Percentiles rank a stretch among this genome's conserved stretches.
These are phyloP conservation scores for Drosophila navojoa DNA, from an alignment of 1,140 invertebrate genomes.

Conservation along the genomic window DNA sequence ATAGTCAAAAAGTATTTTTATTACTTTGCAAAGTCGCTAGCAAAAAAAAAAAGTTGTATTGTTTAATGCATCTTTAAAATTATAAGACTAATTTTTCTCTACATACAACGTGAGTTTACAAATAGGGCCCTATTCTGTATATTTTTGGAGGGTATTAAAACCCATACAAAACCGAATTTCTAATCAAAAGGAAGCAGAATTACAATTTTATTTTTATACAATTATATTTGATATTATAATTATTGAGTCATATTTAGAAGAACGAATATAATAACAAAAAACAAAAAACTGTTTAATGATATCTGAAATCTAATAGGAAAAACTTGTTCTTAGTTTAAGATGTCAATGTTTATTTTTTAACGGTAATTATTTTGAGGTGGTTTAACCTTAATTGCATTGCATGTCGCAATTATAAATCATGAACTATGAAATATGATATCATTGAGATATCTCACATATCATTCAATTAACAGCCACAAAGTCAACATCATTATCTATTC, in stretches of 20 bases:
- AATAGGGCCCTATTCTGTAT: background rate
- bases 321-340: background rate
- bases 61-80: too few relatives aligned
- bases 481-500: conserved; percentile 26
- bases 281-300: background rate
- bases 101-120: too few relatives aligned
- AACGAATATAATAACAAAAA: background rate
- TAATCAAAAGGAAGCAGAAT: background rate
- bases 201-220: background rate
- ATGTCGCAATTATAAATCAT: background rate
- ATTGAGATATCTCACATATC: conserved; percentile 13
- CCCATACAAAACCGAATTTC: background rate
- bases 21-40: too few relatives aligned
- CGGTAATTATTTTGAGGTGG: conserved; percentile 5
- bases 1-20: too few relatives aligned
- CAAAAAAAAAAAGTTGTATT: too few relatives aligned
- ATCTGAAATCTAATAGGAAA: background rate
- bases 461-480: conserved; percentile 17
- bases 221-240: background rate
- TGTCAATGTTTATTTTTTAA: background rate
- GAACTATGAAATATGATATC: conserved; percentile 19
- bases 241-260: background rate
- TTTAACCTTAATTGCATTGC: conserved; percentile 11
- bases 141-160: background rate
- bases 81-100: too few relatives aligned